Conservation (phyloP, 2,888 invertebrate genomes). For the Willowsia nigromaculata region DNA sequence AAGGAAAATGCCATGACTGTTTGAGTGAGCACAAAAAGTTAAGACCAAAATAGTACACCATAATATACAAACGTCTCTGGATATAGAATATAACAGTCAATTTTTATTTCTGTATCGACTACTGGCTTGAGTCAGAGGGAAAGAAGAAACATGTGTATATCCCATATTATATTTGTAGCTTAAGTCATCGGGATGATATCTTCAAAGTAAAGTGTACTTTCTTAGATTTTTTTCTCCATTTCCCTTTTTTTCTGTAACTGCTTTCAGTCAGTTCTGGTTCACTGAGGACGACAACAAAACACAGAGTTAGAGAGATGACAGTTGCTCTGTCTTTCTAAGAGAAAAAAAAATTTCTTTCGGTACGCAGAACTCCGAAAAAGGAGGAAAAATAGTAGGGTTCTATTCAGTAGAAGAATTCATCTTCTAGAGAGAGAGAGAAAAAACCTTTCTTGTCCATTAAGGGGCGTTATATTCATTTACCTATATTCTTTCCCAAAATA, state of each 20-base stretch:
- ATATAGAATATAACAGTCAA: constrained; percentile 25
- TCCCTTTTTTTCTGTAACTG: constrained; percentile 22
- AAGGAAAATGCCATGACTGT: constrained; percentile 11
- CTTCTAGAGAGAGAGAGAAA: not conserved
- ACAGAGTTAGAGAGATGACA: constrained; percentile 62
- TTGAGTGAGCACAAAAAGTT: constrained; percentile 13
- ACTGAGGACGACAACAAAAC: constrained; percentile 60
- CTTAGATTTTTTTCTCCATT: not conserved
- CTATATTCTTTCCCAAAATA: not conserved
- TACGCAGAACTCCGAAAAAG: constrained; percentile 40
- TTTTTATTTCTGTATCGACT: constrained; percentile 23
- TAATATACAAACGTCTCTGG: not conserved
- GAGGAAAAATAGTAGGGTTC: not conserved
- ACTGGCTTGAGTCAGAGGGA: constrained; percentile 6
- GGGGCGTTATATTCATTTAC: not conserved
- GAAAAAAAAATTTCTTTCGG: constrained; percentile 21
- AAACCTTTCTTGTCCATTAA: not conserved
- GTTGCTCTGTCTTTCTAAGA: constrained; percentile 21
- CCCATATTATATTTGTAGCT: not conserved
- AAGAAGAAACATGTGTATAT: constrained; percentile 5
- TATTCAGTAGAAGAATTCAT: constrained; percentile 3
- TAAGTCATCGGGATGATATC: not conserved
- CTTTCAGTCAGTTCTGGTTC: constrained; percentile 62
- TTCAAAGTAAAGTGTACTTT: not conserved
- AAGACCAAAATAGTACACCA: not conserved